Conservation (phyloP, 2,888 invertebrate species). For the Lingula anatina region DNA sequence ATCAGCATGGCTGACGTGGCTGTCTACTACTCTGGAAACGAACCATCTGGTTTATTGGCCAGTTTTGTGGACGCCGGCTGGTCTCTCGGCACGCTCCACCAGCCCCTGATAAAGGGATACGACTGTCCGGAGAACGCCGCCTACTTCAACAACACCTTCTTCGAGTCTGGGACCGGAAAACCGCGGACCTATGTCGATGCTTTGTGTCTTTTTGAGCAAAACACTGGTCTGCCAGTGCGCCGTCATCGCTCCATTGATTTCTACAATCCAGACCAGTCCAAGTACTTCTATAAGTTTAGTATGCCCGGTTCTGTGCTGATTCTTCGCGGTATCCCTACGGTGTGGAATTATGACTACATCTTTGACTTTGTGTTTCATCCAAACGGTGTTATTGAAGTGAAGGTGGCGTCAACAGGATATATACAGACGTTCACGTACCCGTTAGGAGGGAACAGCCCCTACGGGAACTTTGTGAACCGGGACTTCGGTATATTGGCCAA, state of each 20-base stretch:
- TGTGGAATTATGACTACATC: conserved; percentile 39
- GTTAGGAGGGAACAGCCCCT: conserved; percentile 21
- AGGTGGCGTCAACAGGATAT: conserved; percentile 34
- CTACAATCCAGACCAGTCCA: conserved; percentile 17
- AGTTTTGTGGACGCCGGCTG: conserved; percentile 28
- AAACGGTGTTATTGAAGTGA: conserved; percentile 34
- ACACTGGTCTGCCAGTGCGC: conserved; percentile 31
- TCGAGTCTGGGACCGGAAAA: too few relatives aligned
- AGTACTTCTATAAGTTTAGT: conserved; percentile 25
- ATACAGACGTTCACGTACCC: conserved; percentile 27
- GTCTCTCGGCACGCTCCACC: conserved; percentile 29
- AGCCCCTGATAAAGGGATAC: conserved; percentile 34
- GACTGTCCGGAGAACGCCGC: conserved; percentile 41
- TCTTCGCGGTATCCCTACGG: conserved; percentile 28
- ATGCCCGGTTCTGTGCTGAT: conserved; percentile 28
- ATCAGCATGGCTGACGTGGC: conserved; percentile 35
- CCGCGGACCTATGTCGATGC: conserved; percentile 20
- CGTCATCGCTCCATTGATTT: too few relatives aligned
- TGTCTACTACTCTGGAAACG: conserved; percentile 33
- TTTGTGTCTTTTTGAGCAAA: conserved; percentile 40
- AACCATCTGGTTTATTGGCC: conserved; percentile 23
- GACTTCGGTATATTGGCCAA: conserved; percentile 17
- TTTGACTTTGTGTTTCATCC: conserved; percentile 41
- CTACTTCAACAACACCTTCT: conserved; percentile 26
- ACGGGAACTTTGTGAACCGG: conserved; percentile 23